A percentile compares a stretch with the other conserved stretches of the same genome.
phyloP scores from a whole-genome alignment of 2,797 vertebrate genomes.

The Hybognathus amarus region DNA sequence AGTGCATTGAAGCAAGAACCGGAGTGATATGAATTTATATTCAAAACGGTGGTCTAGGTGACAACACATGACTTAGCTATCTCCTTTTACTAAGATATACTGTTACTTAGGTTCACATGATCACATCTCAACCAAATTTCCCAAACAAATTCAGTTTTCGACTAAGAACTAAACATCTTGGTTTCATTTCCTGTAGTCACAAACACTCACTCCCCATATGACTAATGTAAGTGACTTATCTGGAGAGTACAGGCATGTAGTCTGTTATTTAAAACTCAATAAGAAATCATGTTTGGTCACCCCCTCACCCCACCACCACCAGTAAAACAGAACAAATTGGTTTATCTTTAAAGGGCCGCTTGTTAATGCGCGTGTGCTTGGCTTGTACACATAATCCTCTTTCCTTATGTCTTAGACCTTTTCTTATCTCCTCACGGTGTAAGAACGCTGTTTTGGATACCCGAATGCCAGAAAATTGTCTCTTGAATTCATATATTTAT shows the following conservation, averaged over 20 bases:
- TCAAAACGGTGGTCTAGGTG: not conserved
- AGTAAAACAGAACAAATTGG: not conserved
- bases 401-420: slow-evolving; percentile 17
- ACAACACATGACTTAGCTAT: slow-evolving; percentile 23
- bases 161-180: slow-evolving; percentile 24
- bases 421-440: slow-evolving; percentile 5
- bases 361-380: slow-evolving; percentile 16
- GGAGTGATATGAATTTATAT: not conserved
- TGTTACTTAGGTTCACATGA: slow-evolving; percentile 7
- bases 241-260: not conserved
- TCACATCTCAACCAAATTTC: slow-evolving; percentile 28
- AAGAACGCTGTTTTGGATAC: not conserved
- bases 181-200: slow-evolving; percentile 43
- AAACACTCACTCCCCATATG: slow-evolving; percentile 9
- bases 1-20: no score
- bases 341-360: not conserved
- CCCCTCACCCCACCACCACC: rapidly evolving
- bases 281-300: not conserved
- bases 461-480: not conserved
- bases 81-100: slow-evolving; percentile 5
- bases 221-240: slow-evolving; percentile 7
- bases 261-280: not conserved
- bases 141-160: slow-evolving; percentile 26
- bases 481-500: not conserved
- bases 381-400: slow-evolving; percentile 17